These are phyloP conservation scores for Siderastrea siderea DNA, from an alignment of 92 coral and sea anemone genomes.

Conservation along the genomic window DNA sequence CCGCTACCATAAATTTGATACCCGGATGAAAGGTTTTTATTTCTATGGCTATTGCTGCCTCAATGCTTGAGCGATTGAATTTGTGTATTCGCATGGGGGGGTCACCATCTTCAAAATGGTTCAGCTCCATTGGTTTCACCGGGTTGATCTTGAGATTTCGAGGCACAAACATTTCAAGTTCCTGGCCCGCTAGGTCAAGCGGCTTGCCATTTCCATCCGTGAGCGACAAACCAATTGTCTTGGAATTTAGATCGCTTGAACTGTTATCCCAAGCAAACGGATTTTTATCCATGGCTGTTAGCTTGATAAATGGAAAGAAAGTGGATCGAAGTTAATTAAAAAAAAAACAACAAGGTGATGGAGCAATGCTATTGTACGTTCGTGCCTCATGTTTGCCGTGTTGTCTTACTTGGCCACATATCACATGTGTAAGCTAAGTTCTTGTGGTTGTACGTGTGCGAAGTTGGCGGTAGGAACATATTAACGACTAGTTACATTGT, in stretches of 20 bases:
- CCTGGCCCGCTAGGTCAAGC: conserved; percentile 85
- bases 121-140: conserved; percentile 80
- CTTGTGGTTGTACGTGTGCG: too few relatives aligned
- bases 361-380: too few relatives aligned
- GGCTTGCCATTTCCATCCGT: conserved; percentile 91
- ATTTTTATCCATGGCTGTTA: conserved; percentile 90
- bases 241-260: conserved; percentile 88
- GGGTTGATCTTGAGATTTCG: conserved; percentile 84
- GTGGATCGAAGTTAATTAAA: background rate
- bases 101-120: conserved; percentile 78
- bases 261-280: conserved; percentile 86
- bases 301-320: conserved; percentile 43
- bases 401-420: too few relatives aligned
- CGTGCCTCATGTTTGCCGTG: too few relatives aligned
- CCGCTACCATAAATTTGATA: conserved; percentile 71
- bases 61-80: conserved; percentile 89
- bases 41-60: conserved; percentile 83
- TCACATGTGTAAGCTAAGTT: too few relatives aligned
- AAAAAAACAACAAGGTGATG: too few relatives aligned
- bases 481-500: too few relatives aligned
- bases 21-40: conserved; percentile 75
- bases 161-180: conserved; percentile 88
- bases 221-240: conserved; percentile 86
- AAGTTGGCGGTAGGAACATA: too few relatives aligned
- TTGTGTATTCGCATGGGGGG: conserved; percentile 93